Evolutionary conservation across 2,113 vertebrate species (phyloP).

Genomic region (Toxotes jaculatrix): DNA sequence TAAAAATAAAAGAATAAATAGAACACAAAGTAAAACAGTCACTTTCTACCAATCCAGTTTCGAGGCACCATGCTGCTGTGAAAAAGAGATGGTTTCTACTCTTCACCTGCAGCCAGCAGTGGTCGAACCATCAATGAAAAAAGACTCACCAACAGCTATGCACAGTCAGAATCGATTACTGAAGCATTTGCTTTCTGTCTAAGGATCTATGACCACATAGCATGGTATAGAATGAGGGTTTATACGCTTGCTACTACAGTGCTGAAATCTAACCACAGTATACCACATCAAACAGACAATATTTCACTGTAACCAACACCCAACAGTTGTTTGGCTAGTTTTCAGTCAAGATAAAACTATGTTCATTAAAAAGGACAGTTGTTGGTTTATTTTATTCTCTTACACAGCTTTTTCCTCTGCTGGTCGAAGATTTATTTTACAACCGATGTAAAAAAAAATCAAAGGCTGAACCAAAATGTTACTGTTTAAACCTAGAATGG

Average conservation of each 20-base stretch:
- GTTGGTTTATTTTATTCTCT: background rate
- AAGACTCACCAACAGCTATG: conserved; percentile 19
- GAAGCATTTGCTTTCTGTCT: conserved; percentile 23
- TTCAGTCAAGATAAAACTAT: background rate
- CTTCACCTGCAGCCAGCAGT: background rate
- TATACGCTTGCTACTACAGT: conserved; percentile 8
- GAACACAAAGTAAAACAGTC: background rate
- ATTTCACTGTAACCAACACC: background rate
- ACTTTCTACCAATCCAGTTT: background rate
- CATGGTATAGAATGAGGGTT: background rate
- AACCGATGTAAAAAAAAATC: background rate
- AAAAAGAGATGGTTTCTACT: background rate
- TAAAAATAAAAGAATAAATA: background rate
- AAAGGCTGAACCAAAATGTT: background rate
- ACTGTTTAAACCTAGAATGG: background rate
- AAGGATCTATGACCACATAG: conserved; percentile 6
- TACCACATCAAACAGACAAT: background rate
- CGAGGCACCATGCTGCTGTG: background rate
- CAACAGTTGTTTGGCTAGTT: background rate
- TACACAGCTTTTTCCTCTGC: background rate
- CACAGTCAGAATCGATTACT: conserved; percentile 14
- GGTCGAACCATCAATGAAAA: conserved; percentile 11
- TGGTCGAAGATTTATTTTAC: background rate
- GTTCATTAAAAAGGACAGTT: background rate
- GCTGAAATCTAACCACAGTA: conserved; percentile 4